These are phyloP conservation scores for Oceanodroma tethys DNA, from an alignment of 2,113 vertebrate species.

Conservation along the genomic window DNA sequence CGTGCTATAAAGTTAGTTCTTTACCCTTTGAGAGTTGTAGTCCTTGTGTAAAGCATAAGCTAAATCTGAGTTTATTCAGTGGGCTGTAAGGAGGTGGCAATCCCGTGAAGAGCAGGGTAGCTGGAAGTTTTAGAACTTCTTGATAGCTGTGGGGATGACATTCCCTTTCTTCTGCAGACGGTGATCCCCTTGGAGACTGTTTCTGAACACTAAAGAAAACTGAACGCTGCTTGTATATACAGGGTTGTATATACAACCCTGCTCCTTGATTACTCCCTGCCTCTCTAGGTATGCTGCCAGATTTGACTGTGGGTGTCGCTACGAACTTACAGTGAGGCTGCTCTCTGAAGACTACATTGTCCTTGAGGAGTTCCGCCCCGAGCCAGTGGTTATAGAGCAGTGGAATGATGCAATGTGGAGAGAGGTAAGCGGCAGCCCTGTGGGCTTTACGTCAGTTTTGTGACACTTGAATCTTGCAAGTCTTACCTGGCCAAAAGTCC, in stretches of 20 bases:
- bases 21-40: not conserved
- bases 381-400: conserved; percentile 54
- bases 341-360: conserved; percentile 42
- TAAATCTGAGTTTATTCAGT: not conserved
- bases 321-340: conserved; percentile 61
- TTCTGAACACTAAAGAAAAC: not conserved
- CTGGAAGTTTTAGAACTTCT: not conserved
- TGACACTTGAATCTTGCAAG: not conserved
- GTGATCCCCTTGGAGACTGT: not conserved
- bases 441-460: not conserved
- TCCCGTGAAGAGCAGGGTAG: not conserved
- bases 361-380: conserved; percentile 62
- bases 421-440: conserved; percentile 57
- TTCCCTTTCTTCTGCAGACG: not conserved
- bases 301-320: conserved; percentile 69
- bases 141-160: not conserved
- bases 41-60: not conserved
- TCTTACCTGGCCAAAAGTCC: not conserved
- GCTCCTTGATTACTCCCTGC: not conserved
- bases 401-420: conserved; percentile 69
- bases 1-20: not conserved
- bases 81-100: not conserved
- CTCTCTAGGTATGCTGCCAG: conserved; percentile 68
- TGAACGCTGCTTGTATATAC: too few species aligned
- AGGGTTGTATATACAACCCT: not conserved